A percentile compares a stretch with the other conserved stretches of the same genome.
Evolutionary conservation across 1,140 invertebrate genomes (phyloP).

Genomic region (Ceratina australensis): DNA sequence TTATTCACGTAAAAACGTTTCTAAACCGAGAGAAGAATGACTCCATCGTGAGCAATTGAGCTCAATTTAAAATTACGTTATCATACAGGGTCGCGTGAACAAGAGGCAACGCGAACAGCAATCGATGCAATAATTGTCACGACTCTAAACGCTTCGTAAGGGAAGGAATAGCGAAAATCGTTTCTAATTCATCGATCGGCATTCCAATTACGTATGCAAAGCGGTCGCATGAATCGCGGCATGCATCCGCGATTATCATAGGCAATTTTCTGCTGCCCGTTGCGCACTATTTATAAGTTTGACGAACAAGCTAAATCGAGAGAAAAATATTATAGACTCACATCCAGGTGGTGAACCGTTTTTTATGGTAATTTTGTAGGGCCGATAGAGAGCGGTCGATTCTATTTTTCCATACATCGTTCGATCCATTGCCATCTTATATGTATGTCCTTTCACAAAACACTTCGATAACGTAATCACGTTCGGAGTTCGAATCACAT

Average conservation of each 20-base stretch:
- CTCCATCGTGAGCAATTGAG: constrained; percentile 31
- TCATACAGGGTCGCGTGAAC: background rate
- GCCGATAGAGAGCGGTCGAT: constrained; percentile 86
- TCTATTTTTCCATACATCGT: constrained; percentile 92
- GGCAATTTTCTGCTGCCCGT: background rate
- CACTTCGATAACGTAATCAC: constrained; percentile 14
- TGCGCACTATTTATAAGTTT: background rate
- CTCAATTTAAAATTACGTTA: constrained; percentile 37
- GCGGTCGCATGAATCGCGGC: background rate
- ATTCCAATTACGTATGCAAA: constrained; percentile 33
- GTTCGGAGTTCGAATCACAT: background rate
- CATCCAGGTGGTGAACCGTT: constrained; percentile 90
- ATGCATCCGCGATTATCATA: background rate
- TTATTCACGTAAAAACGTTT: constrained; percentile 1
- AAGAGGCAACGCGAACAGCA: background rate
- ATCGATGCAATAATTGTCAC: background rate
- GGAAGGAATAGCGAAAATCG: background rate
- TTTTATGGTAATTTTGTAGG: constrained; percentile 88
- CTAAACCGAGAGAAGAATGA: constrained; percentile 1
- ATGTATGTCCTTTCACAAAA: background rate
- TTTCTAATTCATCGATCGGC: background rate
- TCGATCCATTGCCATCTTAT: constrained; percentile 84
- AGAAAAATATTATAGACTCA: constrained; percentile 81
- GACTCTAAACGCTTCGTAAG: background rate
- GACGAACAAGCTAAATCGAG: background rate